Conservation (phyloP, 2,113 vertebrate species). For the Halcyon malimbica region DNA sequence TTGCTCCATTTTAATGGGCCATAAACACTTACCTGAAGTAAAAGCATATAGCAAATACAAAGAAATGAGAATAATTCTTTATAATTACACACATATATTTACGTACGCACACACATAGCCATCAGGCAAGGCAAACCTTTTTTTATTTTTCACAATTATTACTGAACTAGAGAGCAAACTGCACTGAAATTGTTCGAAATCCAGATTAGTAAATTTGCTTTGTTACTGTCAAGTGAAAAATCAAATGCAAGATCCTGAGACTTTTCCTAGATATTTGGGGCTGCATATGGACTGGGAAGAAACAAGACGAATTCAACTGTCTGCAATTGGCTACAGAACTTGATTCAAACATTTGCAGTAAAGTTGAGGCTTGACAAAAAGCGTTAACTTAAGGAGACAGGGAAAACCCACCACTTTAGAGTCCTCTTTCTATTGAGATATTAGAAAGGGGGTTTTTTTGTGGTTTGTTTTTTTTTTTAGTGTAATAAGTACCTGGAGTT, state of each 20-base stretch:
- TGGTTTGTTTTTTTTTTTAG: neutral
- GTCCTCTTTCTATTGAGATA: neutral
- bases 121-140: constrained; percentile 23
- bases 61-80: constrained; percentile 42
- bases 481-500: neutral
- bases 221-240: neutral
- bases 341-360: neutral
- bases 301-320: neutral
- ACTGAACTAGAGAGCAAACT: neutral
- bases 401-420: neutral
- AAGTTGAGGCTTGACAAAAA: neutral
- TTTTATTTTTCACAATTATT: neutral
- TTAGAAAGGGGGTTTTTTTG: neutral
- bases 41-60: constrained; percentile 10
- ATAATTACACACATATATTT: constrained; percentile 22
- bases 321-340: neutral
- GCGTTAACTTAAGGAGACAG: neutral
- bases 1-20: constrained; percentile 50
- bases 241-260: neutral
- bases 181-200: neutral
- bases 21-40: constrained; percentile 47
- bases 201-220: neutral
- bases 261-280: neutral
- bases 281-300: neutral
- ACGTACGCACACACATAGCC: constrained; percentile 33